Percentiles rank a stretch among this genome's conserved stretches.
These are phyloP conservation scores for Spodoptera littoralis DNA, from an alignment of 2,888 invertebrate species.

Conservation along the genomic window DNA sequence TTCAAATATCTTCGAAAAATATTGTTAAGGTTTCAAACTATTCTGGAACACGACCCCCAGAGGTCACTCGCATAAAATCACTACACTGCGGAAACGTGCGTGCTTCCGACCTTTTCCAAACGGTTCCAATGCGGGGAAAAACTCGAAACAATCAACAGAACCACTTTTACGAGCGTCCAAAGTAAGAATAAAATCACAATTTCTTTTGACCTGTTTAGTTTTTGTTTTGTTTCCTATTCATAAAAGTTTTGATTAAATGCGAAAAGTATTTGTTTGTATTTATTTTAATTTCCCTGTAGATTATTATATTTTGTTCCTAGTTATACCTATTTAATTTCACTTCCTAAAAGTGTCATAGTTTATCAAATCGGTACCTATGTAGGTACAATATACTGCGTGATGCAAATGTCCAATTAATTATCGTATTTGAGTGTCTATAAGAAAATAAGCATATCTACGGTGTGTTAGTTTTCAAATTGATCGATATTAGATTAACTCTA, in stretches of 20 bases:
- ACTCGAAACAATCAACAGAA: conserved; percentile 62
- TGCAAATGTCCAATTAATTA: too few species aligned
- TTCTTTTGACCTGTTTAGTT: conserved; percentile 41
- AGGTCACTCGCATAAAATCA: conserved; percentile 36
- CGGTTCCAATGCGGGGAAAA: conserved; percentile 17
- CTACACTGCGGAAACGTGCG: conserved; percentile 19
- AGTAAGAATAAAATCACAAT: conserved; percentile 52
- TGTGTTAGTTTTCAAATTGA: too few species aligned
- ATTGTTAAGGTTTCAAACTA: conserved; percentile 18
- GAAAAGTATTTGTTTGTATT: conserved; percentile 6
- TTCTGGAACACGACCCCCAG: conserved; percentile 28
- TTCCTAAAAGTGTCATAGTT: too few species aligned
- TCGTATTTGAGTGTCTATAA: too few species aligned
- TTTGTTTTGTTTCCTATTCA: conserved; percentile 30
- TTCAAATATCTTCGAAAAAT: conserved; percentile 9
- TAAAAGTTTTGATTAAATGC: conserved; percentile 25
- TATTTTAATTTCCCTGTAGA: conserved; percentile 5
- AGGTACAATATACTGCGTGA: too few species aligned
- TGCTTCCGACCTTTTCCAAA: conserved; percentile 15
- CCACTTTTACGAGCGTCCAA: conserved; percentile 47
- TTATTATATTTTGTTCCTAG: neutral
- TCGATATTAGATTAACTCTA: too few species aligned
- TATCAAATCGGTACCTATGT: too few species aligned
- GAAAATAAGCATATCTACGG: too few species aligned
- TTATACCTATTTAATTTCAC: neutral